phyloP scores from a whole-genome alignment of 2,888 invertebrate species.

The Lucinisca nassula region DNA sequence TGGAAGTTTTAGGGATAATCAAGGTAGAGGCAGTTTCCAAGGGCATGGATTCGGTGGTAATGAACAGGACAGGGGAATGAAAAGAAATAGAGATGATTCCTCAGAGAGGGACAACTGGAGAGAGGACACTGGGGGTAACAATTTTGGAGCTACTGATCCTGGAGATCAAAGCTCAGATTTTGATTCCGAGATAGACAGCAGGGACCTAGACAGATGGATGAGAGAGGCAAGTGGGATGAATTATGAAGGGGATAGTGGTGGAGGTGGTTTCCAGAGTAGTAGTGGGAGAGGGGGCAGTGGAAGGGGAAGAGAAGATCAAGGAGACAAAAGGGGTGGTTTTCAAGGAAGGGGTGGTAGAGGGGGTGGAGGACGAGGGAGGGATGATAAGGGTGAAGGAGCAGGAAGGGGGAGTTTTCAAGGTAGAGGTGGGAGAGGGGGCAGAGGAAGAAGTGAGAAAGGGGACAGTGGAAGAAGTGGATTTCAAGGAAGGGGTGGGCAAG shows the following conservation, averaged over 20 bases:
- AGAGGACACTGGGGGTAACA: conserved; percentile 19
- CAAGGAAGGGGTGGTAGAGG: neutral
- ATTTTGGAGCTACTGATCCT: conserved; percentile 18
- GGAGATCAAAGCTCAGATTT: conserved; percentile 41
- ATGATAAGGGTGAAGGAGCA: conserved; percentile 23
- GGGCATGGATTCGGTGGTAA: conserved; percentile 33
- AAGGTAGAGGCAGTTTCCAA: conserved; percentile 27
- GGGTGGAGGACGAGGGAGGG: neutral
- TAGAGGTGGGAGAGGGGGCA: neutral
- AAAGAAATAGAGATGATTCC: conserved; percentile 48
- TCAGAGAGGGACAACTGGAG: conserved; percentile 44
- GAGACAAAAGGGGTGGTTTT: neutral
- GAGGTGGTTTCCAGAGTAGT: conserved; percentile 19
- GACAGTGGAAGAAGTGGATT: neutral
- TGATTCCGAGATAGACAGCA: conserved; percentile 13
- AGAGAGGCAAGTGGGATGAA: conserved; percentile 6
- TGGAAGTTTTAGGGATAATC: conserved; percentile 23
- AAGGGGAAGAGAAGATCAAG: conserved; percentile 16
- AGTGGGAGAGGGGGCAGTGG: conserved; percentile 32
- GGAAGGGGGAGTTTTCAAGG: conserved; percentile 19
- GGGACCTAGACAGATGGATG: conserved; percentile 5
- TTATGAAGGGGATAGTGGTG: conserved; percentile 3
- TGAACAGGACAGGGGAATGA: conserved; percentile 54
- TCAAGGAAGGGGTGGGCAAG: conserved; percentile 26
- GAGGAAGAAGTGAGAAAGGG: conserved; percentile 23